Percentiles rank a stretch among this genome's conserved stretches.
These are phyloP conservation scores for Callipepla californica DNA, from an alignment of 2,113 vertebrate genomes.

Conservation along the genomic window DNA sequence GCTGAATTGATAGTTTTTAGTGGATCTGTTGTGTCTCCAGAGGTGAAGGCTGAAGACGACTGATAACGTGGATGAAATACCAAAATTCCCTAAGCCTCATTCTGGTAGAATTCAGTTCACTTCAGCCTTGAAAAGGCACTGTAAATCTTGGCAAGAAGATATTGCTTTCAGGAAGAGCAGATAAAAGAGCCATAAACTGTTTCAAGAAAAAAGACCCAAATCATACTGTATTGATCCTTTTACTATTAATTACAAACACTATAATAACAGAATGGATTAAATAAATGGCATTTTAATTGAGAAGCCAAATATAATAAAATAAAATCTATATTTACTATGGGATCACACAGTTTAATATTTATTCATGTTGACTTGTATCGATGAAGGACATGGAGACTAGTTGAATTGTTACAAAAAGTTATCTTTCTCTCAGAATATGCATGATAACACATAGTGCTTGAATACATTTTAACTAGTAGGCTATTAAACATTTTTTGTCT, in stretches of 20 bases:
- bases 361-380: background rate
- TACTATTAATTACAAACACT: background rate
- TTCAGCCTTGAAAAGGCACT: conserved; percentile 12
- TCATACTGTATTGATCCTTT: background rate
- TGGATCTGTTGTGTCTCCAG: background rate
- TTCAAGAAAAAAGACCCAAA: background rate
- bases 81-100: conserved; percentile 35
- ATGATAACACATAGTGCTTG: background rate
- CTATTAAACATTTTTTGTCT: background rate
- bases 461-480: background rate
- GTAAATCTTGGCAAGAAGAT: conserved; percentile 33
- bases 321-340: background rate
- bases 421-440: background rate
- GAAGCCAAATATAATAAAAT: background rate
- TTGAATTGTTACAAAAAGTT: background rate
- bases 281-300: background rate
- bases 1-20: conserved; percentile 25
- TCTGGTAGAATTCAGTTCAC: conserved; percentile 12
- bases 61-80: conserved; percentile 65
- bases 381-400: background rate
- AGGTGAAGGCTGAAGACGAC: conserved; percentile 56
- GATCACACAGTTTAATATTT: background rate
- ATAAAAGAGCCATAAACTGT: background rate
- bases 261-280: background rate
- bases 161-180: background rate